A percentile compares a stretch with the other conserved stretches of the same genome.
Conservation (phyloP, 2,888 invertebrate species). For the Neuroscelio doddi region DNA sequence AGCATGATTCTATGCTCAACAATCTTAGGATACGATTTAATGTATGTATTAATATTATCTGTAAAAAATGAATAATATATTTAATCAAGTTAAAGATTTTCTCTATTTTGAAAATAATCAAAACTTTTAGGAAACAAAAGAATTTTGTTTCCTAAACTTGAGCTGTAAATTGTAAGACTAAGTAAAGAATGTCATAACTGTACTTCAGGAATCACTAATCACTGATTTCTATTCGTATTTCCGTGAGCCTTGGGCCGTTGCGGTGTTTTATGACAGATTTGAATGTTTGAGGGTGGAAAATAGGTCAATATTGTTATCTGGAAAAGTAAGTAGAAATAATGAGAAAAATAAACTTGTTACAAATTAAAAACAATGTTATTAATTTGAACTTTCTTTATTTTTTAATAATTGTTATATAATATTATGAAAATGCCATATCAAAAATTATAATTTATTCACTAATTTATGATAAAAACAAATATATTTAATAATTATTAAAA, state of each 20-base stretch:
- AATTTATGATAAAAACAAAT: too few species aligned
- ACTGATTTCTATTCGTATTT: conserved; percentile 80
- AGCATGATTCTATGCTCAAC: conserved; percentile 82
- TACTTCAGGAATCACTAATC: conserved; percentile 75
- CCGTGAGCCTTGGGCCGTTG: conserved; percentile 78
- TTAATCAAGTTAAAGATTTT: too few species aligned
- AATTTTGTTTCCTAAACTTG: too few species aligned
- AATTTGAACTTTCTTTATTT: too few species aligned
- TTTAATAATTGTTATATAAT: too few species aligned
- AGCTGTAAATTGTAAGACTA: too few species aligned
- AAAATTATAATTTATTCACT: too few species aligned
- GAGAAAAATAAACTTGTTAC: background rate
- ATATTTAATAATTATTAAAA: too few species aligned
- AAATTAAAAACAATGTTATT: conserved; percentile 28
- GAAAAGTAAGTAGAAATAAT: conserved; percentile 41
- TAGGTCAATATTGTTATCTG: conserved; percentile 50
- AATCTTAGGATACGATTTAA: conserved; percentile 78
- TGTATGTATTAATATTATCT: conserved; percentile 68
- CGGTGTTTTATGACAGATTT: conserved; percentile 78
- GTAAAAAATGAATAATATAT: background rate
- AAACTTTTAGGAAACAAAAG: too few species aligned
- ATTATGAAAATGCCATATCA: too few species aligned
- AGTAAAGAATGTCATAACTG: too few species aligned
- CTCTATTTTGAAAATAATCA: too few species aligned
- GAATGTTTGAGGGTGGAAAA: conserved; percentile 67